phyloP scores from a whole-genome alignment of 1,140 invertebrate genomes.

The Atta texana region DNA sequence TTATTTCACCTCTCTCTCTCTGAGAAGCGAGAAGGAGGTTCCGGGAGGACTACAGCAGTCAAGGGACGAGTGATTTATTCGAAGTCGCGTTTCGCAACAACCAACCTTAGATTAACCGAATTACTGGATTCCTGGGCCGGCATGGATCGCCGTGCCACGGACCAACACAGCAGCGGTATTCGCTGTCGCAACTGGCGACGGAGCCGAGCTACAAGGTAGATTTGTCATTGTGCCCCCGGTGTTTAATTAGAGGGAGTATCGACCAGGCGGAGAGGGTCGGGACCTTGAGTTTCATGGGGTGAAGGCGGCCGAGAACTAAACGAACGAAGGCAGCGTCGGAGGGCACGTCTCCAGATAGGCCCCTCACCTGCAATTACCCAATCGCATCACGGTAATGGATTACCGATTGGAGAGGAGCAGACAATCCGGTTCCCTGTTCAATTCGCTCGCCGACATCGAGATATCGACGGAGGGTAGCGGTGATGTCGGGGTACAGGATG shows the following conservation, averaged over 20 bases:
- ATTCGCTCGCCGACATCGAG: slow-evolving; percentile 66
- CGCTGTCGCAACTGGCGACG: slow-evolving; percentile 56
- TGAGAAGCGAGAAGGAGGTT: slow-evolving; percentile 40
- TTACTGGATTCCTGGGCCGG: slow-evolving; percentile 78
- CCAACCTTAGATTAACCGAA: slow-evolving; percentile 81
- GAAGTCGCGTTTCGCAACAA: slow-evolving; percentile 77
- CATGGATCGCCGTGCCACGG: slow-evolving; percentile 48
- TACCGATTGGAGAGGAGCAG: slow-evolving; percentile 80
- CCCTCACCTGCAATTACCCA: slow-evolving; percentile 84
- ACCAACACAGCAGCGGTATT: slow-evolving; percentile 42
- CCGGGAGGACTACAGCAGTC: slow-evolving; percentile 59
- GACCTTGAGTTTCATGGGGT: slow-evolving; percentile 4
- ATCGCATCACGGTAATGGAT: slow-evolving; percentile 84
- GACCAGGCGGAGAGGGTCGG: slow-evolving; percentile 79
- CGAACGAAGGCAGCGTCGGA: slow-evolving; percentile 65
- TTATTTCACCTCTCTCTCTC: slow-evolving; percentile 46
- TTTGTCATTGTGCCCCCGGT: slow-evolving; percentile 83
- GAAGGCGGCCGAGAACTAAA: slow-evolving; percentile 58
- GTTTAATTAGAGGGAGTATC: slow-evolving; percentile 85
- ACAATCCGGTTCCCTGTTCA: slow-evolving; percentile 71
- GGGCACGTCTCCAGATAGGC: slow-evolving; percentile 80
- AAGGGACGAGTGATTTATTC: slow-evolving; percentile 80
- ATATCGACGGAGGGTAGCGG: slow-evolving; percentile 60
- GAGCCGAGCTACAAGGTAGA: slow-evolving; percentile 77
- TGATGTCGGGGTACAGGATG: slow-evolving; percentile 69